Evolutionary conservation across 1,140 invertebrate genomes (phyloP), one percentile per base, ranked within the genome.

Genomic region (Formica exsecta): DNA sequence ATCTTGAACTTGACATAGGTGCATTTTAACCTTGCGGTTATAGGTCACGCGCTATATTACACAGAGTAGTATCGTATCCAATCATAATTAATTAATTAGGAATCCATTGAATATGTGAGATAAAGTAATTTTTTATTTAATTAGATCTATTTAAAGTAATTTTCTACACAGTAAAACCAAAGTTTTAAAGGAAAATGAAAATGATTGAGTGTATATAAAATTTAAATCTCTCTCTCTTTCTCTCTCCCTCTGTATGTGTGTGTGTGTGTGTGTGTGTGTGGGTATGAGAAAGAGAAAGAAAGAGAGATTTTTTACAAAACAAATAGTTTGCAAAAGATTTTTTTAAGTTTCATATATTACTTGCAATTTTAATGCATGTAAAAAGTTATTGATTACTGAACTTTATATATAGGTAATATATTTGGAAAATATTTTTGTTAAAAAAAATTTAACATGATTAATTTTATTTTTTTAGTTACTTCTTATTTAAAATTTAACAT

Each of bases 1-100:
- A 77, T 77, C 61, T 19, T 77, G 75, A 77, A 77, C 61, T 77
- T 77, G 75, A 77, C 75, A 77, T 5, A 77, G 59, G 61, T 65
- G 41, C 59, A 29, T 77, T 77, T 77, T 65, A 77, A 77, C 41
- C 61, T 62, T 51, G 41, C 41, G 41, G 36, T 77, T 77, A 51
- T 48, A 64, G 38, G 75, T 77, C 61, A 77, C 4, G 61, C 61
- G 25, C 36, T 77, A 77, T 77, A 65, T 65, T 44, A 51, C 41
- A 38, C 41, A 38, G 25, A 25, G 11, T 77, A 9, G 25, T 25
- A 48, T 77, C 25, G 29, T 11, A 36, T 48, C 9, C 22, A 11
- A 75, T 36, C 7, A 41, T 64, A n/a, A 51, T 51, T 44, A 64
- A 77, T 77, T 77, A 65, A 77, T 77, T 22, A 32, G 11, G 6